phyloP scores from a whole-genome alignment of 2,888 invertebrate genomes.

The Linyphia triangularis region DNA sequence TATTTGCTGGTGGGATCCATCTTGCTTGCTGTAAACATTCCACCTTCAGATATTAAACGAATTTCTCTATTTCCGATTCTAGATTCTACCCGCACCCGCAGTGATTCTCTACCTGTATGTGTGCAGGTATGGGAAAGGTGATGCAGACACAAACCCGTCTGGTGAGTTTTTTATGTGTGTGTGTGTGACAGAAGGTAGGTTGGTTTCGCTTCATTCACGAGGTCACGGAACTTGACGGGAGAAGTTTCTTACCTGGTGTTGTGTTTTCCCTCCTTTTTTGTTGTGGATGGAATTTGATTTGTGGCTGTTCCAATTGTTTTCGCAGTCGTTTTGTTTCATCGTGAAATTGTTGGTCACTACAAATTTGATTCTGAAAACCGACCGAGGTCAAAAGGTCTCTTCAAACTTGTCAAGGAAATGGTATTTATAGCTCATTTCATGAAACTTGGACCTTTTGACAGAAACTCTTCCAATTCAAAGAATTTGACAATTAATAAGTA shows the following conservation, averaged over 20 bases:
- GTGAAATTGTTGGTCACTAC: background rate
- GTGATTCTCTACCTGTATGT: too few species aligned
- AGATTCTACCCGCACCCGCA: too few species aligned
- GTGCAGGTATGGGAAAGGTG: conserved; percentile 18
- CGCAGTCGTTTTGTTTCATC: too few species aligned
- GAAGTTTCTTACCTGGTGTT: conserved; percentile 11
- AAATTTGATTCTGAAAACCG: background rate
- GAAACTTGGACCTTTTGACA: too few species aligned
- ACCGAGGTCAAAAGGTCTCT: background rate
- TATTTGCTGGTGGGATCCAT: conserved; percentile 73
- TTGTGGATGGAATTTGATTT: background rate
- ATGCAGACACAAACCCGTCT: conserved; percentile 48
- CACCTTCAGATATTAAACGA: conserved; percentile 21
- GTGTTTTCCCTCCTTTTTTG: conserved; percentile 15
- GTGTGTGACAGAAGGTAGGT: conserved; percentile 23
- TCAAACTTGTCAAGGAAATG: too few species aligned
- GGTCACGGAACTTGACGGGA: conserved; percentile 66
- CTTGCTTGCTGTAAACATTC: conserved; percentile 29
- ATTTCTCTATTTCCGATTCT: background rate
- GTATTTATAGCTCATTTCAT: background rate
- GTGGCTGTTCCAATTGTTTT: background rate
- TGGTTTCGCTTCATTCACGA: conserved; percentile 63
- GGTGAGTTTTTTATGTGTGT: conserved; percentile 52
- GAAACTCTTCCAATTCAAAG: too few species aligned
- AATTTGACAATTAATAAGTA: too few species aligned